These are phyloP conservation scores for Cottus gobio DNA, from an alignment of 2,113 vertebrate species.

Conservation along the genomic window DNA sequence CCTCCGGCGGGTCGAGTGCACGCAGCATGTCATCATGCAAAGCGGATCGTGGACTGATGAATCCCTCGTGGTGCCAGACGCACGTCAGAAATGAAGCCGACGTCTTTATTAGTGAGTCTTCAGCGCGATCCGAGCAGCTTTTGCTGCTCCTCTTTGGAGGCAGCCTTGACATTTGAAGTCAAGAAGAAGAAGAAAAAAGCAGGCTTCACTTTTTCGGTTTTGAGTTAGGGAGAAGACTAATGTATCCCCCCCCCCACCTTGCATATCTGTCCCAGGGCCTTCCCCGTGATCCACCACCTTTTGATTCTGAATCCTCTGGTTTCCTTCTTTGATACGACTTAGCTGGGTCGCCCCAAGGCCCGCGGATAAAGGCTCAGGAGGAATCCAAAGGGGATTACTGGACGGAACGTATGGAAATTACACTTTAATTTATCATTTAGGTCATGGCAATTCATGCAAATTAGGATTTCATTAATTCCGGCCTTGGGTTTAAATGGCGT, in stretches of 20 bases:
- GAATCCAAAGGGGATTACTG: conserved; percentile 66
- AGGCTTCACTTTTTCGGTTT: conserved; percentile 1
- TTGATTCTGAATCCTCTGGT: conserved; percentile 58
- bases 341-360: conserved; percentile 33
- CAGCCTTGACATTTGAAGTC: conserved; percentile 3
- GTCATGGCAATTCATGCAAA: conserved; percentile 78
- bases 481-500: conserved; percentile 56
- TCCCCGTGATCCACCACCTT: conserved; percentile 38
- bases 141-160: conserved; percentile 1
- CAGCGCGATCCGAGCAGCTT: conserved; percentile 18
- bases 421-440: conserved; percentile 72
- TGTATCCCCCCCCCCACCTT: not conserved
- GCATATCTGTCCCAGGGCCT: conserved; percentile 56
- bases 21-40: conserved; percentile 25
- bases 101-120: conserved; percentile 42
- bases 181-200: not conserved
- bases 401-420: conserved; percentile 75
- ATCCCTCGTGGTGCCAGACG: conserved; percentile 30
- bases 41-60: conserved; percentile 37
- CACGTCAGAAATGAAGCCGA: conserved; percentile 37
- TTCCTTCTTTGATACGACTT: conserved; percentile 55
- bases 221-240: conserved; percentile 2
- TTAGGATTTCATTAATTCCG: conserved; percentile 65
- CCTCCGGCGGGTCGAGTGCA: conserved; percentile 17
- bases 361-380: conserved; percentile 41